Evolutionary conservation across 92 coral and sea anemone species (phyloP).

Genomic region (Porites evermanni): DNA sequence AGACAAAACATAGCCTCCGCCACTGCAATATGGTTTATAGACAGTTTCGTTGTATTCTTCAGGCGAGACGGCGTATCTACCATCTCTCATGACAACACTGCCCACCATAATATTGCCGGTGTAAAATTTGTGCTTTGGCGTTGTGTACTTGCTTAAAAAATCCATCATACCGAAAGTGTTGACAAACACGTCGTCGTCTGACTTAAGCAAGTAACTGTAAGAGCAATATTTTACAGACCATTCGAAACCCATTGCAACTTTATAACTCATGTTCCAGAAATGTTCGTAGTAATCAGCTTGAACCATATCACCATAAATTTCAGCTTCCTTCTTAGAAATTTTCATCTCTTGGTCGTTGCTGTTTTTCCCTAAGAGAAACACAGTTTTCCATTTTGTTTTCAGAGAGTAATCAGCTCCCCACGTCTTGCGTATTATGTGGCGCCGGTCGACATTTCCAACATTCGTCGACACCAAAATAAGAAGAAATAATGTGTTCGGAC

Average conservation of each 20-base stretch:
- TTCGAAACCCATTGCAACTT: slow-evolving; percentile 86
- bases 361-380: slow-evolving; percentile 69
- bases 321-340: slow-evolving; percentile 35
- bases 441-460: slow-evolving; percentile 71
- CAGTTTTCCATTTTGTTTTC: slow-evolving; percentile 61
- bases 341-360: slow-evolving; percentile 49
- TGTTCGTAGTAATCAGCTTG: slow-evolving; percentile 62
- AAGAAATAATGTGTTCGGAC: slow-evolving; percentile 49
- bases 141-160: slow-evolving; percentile 37
- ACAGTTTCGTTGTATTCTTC: slow-evolving; percentile 58
- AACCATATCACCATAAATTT: slow-evolving; percentile 70
- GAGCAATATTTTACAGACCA: slow-evolving; percentile 75
- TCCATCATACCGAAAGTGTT: slow-evolving; percentile 63
- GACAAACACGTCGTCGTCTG: slow-evolving; percentile 77
- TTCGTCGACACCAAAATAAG: slow-evolving; percentile 75
- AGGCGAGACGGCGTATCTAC: slow-evolving; percentile 61
- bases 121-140: slow-evolving; percentile 58
- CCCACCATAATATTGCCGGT: slow-evolving; percentile 72
- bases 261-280: slow-evolving; percentile 74
- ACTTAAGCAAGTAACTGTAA: slow-evolving; percentile 60
- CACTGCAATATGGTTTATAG: slow-evolving; percentile 74
- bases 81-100: slow-evolving; percentile 66
- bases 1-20: slow-evolving; percentile 71
- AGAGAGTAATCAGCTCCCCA: slow-evolving; percentile 71
- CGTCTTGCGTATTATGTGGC: slow-evolving; percentile 66